Evolutionary conservation across 2,113 vertebrate species (phyloP), one percentile per base, ranked within the genome.

Genomic region (Rana temporaria): DNA sequence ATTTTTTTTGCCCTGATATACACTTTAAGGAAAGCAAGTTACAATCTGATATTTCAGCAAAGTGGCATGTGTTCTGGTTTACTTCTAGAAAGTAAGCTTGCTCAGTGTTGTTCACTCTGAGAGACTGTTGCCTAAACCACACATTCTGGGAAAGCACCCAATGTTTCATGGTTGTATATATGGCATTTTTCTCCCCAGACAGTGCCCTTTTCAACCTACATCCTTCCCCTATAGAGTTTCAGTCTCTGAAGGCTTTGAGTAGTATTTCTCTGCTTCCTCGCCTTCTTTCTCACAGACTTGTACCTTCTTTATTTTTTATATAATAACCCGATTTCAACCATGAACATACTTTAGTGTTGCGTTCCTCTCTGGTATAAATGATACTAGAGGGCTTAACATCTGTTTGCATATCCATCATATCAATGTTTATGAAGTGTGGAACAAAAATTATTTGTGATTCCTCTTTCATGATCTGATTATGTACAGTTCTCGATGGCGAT

Each of bases 381-480:
- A 70, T 68, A 80, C 20, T 48, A 71, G 78, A 48, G 55, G 56
- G 57, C 56, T 59, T 30, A 59, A 70, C 78, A 80, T 80, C 78
- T 80, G 78, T 62, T 70, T 70, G 48, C 56, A 68, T 60, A 80
- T 80, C 78, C 78, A 80, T 80, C 79, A 81, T 72, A 81, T 63
- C 59, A 72, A 64, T 69, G 78, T 80, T 80, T 80, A 70, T 80
- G 78, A 80, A 80, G 78, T 80, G 78, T 70, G 78, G 78, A 80
- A 62, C 20, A 57, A 59, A 67, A 70, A 70, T 70, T 60, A 69
- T 60, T 81, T 72, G 57, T 53, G 56, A 72, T 72, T 81, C 68
- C 57, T 32, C 79, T 81, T 81, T 81, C 79, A 81, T 81, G 79
- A 81, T 81, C 42, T 42, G 79, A 81, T 81, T 81, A 72, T 81